These are phyloP conservation scores for Himalopsyche tibetana DNA, from an alignment of 2,888 invertebrate genomes.

Conservation along the genomic window DNA sequence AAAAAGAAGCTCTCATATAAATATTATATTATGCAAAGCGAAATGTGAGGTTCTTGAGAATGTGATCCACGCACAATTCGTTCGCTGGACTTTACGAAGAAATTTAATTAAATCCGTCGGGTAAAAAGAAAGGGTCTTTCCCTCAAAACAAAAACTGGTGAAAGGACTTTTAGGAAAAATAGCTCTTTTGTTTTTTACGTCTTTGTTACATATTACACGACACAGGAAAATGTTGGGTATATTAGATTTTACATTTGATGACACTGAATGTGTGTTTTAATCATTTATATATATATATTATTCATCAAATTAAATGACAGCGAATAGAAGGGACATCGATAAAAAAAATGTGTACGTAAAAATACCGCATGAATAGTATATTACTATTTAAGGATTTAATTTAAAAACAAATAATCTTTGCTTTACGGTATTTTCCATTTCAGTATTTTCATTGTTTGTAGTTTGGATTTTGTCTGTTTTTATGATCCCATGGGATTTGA, in stretches of 20 bases:
- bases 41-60: background rate
- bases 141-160: background rate
- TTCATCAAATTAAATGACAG: no score
- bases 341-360: no score
- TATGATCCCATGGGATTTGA: no score
- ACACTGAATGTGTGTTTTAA: background rate
- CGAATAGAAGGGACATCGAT: no score
- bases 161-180: background rate
- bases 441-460: no score
- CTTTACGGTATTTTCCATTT: no score
- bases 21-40: background rate
- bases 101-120: background rate
- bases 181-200: background rate
- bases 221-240: background rate
- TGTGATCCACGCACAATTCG: background rate
- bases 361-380: no score
- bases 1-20: background rate
- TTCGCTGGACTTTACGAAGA: background rate
- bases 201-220: background rate
- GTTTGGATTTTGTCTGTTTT: no score
- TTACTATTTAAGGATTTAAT: no score
- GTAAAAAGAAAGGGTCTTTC: background rate
- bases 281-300: background rate
- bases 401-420: no score
- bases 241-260: background rate